A percentile compares a stretch with the other conserved stretches of the same genome.
phyloP scores from a whole-genome alignment of 2,888 invertebrate species.

The Trichogramma evanescens region DNA sequence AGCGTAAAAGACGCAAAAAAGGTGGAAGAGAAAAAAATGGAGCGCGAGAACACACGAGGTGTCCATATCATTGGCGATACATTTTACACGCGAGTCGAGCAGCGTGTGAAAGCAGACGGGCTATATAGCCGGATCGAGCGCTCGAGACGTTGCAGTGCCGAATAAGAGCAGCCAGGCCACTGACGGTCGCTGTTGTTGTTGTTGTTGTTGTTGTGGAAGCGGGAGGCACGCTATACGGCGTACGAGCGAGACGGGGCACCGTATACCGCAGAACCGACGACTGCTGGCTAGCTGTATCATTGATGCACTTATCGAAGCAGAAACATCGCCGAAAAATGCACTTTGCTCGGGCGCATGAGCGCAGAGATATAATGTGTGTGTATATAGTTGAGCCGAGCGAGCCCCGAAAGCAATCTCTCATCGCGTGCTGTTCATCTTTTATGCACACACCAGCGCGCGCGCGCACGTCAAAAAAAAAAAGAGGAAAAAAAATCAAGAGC shows the following conservation, averaged over 20 bases:
- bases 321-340: constrained; percentile 21
- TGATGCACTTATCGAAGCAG: constrained; percentile 16
- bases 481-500: neutral
- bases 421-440: constrained; percentile 3
- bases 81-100: no score
- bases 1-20: no score
- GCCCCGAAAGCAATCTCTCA: constrained; percentile 13
- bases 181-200: no score
- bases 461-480: neutral
- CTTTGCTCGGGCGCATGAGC: constrained; percentile 2
- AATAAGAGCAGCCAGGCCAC: no score
- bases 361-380: neutral
- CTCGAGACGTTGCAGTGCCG: no score
- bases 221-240: neutral
- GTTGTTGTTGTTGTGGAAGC: no score
- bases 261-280: constrained; percentile 6
- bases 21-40: no score
- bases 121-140: no score
- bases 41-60: no score
- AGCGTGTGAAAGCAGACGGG: no score
- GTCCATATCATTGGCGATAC: no score
- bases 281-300: constrained; percentile 7
- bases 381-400: neutral
- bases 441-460: neutral
- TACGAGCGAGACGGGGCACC: constrained; percentile 5